These are phyloP conservation scores for Toxostoma redivivum DNA, from an alignment of 2,113 vertebrate species.

Conservation along the genomic window DNA sequence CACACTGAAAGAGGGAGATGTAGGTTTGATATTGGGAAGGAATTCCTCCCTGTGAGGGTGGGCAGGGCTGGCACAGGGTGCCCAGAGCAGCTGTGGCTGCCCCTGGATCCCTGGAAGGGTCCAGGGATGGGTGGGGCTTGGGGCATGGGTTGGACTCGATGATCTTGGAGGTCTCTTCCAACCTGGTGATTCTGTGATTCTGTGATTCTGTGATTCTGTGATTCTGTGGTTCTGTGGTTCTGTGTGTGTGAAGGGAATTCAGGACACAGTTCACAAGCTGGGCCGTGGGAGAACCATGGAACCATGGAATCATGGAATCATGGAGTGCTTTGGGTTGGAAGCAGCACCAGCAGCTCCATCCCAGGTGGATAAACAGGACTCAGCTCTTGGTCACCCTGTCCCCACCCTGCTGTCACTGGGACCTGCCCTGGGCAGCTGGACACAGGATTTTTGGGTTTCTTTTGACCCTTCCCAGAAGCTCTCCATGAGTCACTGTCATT, in stretches of 20 bases:
- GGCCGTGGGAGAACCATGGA: too few relatives aligned
- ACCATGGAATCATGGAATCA: fast-evolving
- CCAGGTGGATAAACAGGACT: fast-evolving
- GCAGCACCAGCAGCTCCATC: not conserved
- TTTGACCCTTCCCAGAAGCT: not conserved
- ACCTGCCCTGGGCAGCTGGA: not conserved
- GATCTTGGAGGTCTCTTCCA: too few relatives aligned
- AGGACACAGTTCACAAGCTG: fast-evolving
- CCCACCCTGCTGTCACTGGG: not conserved
- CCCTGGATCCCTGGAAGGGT: too few relatives aligned
- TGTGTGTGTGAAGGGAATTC: not conserved
- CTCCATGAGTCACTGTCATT: too few relatives aligned
- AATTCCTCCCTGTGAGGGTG: not conserved
- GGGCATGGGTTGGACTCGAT: too few relatives aligned
- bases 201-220: too few relatives aligned
- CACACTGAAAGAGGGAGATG: not conserved
- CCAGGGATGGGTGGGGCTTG: too few relatives aligned
- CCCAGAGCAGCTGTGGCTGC: not conserved
- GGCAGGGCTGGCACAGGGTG: not conserved
- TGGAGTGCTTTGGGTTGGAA: not conserved
- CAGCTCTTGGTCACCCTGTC: not conserved
- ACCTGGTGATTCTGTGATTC: too few relatives aligned
- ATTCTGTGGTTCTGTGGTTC: too few relatives aligned
- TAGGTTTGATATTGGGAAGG: not conserved
- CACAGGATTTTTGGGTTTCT: not conserved